Evolutionary conservation across 35 echinoderm and acorn worm genomes (phyloP), one percentile per base, ranked within the genome.

Genomic region (Chiridota heheva): DNA sequence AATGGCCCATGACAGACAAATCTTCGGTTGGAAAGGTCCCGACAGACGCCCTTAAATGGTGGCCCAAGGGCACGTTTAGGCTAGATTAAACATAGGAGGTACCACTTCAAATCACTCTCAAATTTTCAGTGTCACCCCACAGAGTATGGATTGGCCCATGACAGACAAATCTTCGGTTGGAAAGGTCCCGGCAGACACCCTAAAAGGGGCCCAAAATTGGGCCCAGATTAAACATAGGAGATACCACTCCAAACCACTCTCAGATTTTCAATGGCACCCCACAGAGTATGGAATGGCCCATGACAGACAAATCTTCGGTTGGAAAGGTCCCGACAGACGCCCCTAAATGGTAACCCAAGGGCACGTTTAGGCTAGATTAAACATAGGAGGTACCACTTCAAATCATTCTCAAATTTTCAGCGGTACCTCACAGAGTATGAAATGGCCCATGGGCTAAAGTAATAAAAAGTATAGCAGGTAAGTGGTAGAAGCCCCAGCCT

Each of bases 31-130:
- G 20, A 63, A 12, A 63, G 16, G 28, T 20, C 60, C 32, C 32
- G 60, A 20, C 26, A 63, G 60, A 18, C 18, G 2, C 55, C 20
- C 4, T 18, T 18, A 27, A 58, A 22, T 27, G 18, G 55, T 58
- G 55, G 20, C 18, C 20, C 29, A 58, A 27, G 20, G 55, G 55
- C 55, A 2, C 55, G 29, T 4, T 58, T 58, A 58, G 59, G 25
- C 59, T 63, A 6, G 59, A 10, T 63, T 29, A 63, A 63, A 63
- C 59, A 63, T 63, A 22, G 59, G 26, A 28, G 59, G 59, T 63
- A 28, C 59, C 59, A 63, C 59, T 22, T 63, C 7, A 63, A 28
- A 8, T 22, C 5, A 28, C 18, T 28, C 7, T 22, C 8, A 15
- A 8, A 28, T 8, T 6, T 6, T 10, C 12, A 63, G n/a, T n/a